Evolutionary conservation across 2,888 invertebrate genomes (phyloP), one percentile per base, ranked within the genome.

Genomic region (Aradus depressus): DNA sequence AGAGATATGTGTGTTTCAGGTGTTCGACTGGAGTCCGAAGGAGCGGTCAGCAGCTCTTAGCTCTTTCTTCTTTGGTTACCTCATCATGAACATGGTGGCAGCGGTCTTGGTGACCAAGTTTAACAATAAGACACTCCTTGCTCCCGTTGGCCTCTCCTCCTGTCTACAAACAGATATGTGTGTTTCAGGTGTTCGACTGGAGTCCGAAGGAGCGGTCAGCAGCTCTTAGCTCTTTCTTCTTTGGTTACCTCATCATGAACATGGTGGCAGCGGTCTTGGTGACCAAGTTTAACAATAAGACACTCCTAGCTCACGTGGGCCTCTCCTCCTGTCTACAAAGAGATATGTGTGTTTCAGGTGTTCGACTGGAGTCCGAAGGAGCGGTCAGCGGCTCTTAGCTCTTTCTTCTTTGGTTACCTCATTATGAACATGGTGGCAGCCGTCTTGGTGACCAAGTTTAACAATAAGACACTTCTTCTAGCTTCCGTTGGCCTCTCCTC

Each of bases 361-460:
- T 79, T 73, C 58, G 61, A 71, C 3, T 82, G 82, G 82, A 64
- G 70, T 32, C 66, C 70, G 28, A 64, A 67, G 37, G 70, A 72
- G 0, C 76, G 75, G 60, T 76, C 78, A 0, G 62, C 78, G 51
- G 67, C 81, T 1, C 63, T 80, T 10, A 78, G 80, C 32, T 76
- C 81, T 1, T 83, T 81, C 61, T 84, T 85, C 66, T 82, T 83
- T 82, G 86, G 86, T 2, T 86, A 87, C 64, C 73, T 83, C 2
- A 59, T 80, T 4, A 77, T 81, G 18, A 86, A 87, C 67, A 67
- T 86, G 1, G 80, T 81, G 0, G 77, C 78, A 3, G 70, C 71
- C n/a, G 63, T 72, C 34, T 59, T 79, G 31, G 75, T 76, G 0
- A 71, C 69, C 50, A 60, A 64, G 3, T 70, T 74, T 65, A 77